Percentiles rank a stretch among this genome's conserved stretches.
phyloP scores from a whole-genome alignment of 2,888 invertebrate genomes.

The Drosophila mimetica region DNA sequence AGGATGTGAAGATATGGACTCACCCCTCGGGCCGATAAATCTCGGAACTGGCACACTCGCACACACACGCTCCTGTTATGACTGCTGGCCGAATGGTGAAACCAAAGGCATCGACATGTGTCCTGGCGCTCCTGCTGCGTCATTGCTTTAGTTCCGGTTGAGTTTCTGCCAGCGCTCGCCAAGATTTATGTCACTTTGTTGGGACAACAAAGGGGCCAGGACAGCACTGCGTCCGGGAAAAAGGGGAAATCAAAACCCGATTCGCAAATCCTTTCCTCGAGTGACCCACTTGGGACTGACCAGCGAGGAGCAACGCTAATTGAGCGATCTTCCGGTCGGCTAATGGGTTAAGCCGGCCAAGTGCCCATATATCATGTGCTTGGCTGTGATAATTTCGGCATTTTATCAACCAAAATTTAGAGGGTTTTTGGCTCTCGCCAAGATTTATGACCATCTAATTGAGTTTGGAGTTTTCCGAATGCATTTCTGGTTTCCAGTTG shows the following conservation, averaged over 20 bases:
- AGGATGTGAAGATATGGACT: conserved; percentile 32
- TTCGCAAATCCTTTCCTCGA: conserved; percentile 48
- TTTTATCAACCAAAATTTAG: conserved; percentile 77
- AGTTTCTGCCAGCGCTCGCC: conserved; percentile 53
- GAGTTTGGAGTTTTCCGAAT: conserved; percentile 23
- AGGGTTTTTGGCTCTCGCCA: conserved; percentile 48
- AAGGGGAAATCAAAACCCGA: conserved; percentile 46
- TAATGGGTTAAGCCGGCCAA: conserved; percentile 75
- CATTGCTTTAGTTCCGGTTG: conserved; percentile 82
- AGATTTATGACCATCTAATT: conserved; percentile 72
- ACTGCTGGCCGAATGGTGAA: conserved; percentile 49
- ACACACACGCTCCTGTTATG: conserved; percentile 67
- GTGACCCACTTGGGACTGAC: conserved; percentile 78
- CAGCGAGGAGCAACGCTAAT: conserved; percentile 70
- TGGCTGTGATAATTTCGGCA: conserved; percentile 79
- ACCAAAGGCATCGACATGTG: conserved; percentile 58
- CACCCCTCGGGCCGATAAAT: conserved; percentile 65
- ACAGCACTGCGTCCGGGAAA: background rate
- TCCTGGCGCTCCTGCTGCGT: conserved; percentile 66
- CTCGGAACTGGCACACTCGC: conserved; percentile 58
- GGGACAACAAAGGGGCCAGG: conserved; percentile 59
- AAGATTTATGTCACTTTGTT: conserved; percentile 82
- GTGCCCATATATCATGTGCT: conserved; percentile 65
- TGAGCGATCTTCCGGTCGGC: conserved; percentile 81
- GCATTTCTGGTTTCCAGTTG: conserved; percentile 44